A percentile compares a stretch with the other conserved stretches of the same genome.
These are phyloP conservation scores for Callipepla californica DNA, from an alignment of 2,113 vertebrate species.

Conservation along the genomic window DNA sequence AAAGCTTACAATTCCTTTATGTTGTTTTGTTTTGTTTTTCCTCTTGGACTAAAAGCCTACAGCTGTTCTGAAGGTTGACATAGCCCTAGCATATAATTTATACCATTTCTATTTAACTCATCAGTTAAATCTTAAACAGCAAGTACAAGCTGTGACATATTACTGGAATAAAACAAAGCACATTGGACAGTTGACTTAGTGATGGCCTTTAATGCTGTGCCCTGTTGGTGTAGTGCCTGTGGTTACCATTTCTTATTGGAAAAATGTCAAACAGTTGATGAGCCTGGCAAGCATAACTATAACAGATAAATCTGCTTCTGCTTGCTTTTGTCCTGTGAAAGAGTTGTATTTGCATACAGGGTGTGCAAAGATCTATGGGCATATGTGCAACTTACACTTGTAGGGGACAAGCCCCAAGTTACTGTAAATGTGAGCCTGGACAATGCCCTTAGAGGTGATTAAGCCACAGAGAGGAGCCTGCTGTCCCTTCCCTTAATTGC, in stretches of 20 bases:
- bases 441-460: neutral
- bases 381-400: neutral
- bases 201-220: constrained; percentile 57
- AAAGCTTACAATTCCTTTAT: constrained; percentile 19
- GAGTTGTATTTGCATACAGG: neutral
- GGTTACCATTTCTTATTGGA: constrained; percentile 51
- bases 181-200: constrained; percentile 48
- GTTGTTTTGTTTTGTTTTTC: neutral
- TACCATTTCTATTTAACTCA: constrained; percentile 64
- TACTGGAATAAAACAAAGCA: constrained; percentile 24
- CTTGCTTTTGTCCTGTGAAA: constrained; percentile 10
- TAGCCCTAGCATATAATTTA: constrained; percentile 57
- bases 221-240: constrained; percentile 32
- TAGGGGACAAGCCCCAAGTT: neutral
- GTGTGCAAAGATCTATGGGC: neutral
- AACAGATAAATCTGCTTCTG: neutral
- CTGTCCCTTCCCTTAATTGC: neutral
- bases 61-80: constrained; percentile 61
- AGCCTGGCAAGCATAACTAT: constrained; percentile 50
- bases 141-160: constrained; percentile 46
- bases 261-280: constrained; percentile 45
- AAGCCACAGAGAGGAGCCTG: neutral
- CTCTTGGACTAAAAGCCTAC: constrained; percentile 46
- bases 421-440: neutral
- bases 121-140: constrained; percentile 56